Evolutionary conservation across 2,888 invertebrate species (phyloP), one percentile per base, ranked within the genome.

Genomic region (Ornithoptera alexandrae): DNA sequence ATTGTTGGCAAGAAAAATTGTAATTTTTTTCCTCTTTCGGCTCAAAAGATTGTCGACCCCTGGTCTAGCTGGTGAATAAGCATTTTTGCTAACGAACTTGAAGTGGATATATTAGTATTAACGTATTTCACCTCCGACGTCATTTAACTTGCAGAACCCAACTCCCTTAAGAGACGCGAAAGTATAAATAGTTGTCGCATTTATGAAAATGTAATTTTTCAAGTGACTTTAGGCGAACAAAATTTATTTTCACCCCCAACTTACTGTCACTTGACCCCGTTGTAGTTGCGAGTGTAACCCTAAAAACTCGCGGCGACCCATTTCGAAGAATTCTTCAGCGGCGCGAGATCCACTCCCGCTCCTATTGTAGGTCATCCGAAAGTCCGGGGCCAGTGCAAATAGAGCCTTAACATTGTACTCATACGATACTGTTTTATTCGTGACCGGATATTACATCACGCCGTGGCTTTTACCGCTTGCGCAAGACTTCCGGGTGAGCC

Each of bases 311-410:
- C 74, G 72, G 76, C 84, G 87, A 87, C 86, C 87, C 78, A 85
- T 84, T 86, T 88, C 81, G 72, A 66, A 80, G 84, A 84, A 74
- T 84, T 82, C 77, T n/a, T 75, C 77, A 71, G 76, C 77, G 78
- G 80, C 76, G 73, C 78, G 77, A 77, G 82, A 81, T 83, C 77
- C 79, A 5, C 72, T 72, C 75, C 83, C 82, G 80, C 84, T 83
- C 76, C 79, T 75, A 81, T 84, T 84, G 84, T 85, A 81, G 83
- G 83, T 76, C 80, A 81, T 36, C 42, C 30, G 30, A 59, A 63
- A 66, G 67, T 24, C 42, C 53, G 63, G 20, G 50, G 39, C 22
- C 50, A 69, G 62, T 62, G 66, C 50, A 62, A 69, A 69, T 46
- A n/a, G 36, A 69, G 58, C 69, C 58, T 66, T 69, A 66, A 4